Conservation (phyloP, 1,140 invertebrate species). For the Calliopsis andreniformis region DNA sequence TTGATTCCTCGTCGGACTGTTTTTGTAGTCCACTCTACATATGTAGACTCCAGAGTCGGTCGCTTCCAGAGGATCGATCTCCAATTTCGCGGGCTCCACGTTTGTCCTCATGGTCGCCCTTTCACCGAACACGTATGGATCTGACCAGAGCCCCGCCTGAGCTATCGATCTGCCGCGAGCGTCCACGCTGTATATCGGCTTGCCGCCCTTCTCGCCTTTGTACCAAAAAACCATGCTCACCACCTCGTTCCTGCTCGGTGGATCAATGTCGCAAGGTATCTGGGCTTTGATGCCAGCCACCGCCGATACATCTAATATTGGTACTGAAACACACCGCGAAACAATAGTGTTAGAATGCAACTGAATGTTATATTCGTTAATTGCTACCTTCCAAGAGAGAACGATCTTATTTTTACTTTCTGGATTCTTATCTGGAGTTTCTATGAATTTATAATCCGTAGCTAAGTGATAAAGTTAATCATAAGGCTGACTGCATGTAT, state of each 20-base stretch:
- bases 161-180: conserved; percentile 77
- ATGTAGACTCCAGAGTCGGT: conserved; percentile 87
- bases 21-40: conserved; percentile 88
- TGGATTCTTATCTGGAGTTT: too few relatives aligned
- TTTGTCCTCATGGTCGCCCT: conserved; percentile 82
- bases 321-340: conserved; percentile 76
- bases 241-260: conserved; percentile 83
- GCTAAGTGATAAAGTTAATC: too few relatives aligned
- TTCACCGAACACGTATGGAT: conserved; percentile 85
- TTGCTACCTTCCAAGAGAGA: too few relatives aligned
- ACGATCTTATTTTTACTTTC: too few relatives aligned
- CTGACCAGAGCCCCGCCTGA: conserved; percentile 83
- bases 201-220: conserved; percentile 83
- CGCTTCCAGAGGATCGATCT: conserved; percentile 82
- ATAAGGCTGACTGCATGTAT: too few relatives aligned
- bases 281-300: conserved; percentile 84
- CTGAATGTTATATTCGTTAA: too few relatives aligned
- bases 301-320: conserved; percentile 82
- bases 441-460: too few relatives aligned
- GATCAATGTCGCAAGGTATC: conserved; percentile 85
- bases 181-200: conserved; percentile 78
- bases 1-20: conserved; percentile 87
- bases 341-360: conserved; percentile 18
- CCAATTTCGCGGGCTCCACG: conserved; percentile 82
- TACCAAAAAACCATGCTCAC: conserved; percentile 88